phyloP scores from a whole-genome alignment of 2,797 vertebrate genomes.

The Caiman crocodilus region DNA sequence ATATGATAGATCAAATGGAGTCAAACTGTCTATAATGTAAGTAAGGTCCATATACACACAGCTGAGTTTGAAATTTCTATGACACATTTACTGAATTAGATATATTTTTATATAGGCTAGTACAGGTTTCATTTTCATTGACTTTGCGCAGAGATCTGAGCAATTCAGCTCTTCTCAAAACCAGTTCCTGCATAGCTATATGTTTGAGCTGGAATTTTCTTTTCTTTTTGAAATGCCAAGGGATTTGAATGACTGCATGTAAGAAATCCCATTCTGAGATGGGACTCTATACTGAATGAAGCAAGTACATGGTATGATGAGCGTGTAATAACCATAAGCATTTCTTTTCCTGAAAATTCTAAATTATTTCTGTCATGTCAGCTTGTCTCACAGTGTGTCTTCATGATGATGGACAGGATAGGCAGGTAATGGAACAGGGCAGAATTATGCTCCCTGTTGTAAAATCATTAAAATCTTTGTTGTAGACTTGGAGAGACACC shows the following conservation, averaged over 20 bases:
- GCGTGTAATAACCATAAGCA: neutral
- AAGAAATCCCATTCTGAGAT: neutral
- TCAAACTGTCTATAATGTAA: neutral
- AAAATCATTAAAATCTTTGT: neutral
- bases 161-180: neutral
- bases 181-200: neutral
- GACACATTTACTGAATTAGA: neutral
- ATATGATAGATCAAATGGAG: neutral
- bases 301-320: neutral
- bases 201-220: neutral
- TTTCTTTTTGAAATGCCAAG: neutral
- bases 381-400: neutral
- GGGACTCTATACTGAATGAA: neutral
- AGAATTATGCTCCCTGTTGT: neutral
- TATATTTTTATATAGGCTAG: neutral
- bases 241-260: neutral
- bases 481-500: neutral
- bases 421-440: neutral
- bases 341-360: neutral
- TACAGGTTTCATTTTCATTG: neutral
- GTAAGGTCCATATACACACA: neutral
- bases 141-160: neutral
- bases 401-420: neutral
- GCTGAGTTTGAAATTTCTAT: rapidly evolving
- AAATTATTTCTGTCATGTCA: neutral